Base-by-base conservation (phyloP, 2,113 vertebrate genomes). In the Arizona elegans region DNA sequence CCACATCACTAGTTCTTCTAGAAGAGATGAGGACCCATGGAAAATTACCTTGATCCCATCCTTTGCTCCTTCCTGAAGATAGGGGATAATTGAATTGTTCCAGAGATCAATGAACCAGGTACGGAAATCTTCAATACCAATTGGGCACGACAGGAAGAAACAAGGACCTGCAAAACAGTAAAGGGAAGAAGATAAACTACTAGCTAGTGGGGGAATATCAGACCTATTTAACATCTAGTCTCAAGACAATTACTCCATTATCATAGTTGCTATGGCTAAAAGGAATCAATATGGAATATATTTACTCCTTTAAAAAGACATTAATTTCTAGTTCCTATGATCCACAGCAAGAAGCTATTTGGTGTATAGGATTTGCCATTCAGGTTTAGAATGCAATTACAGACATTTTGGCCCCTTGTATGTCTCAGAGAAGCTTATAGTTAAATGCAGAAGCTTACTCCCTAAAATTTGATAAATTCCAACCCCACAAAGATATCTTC, bases 71-170 rank as follows among this genome's bases (percentile, higher is more conserved):
- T 99, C 99, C 95, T 99, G 99, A 86, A 99, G 98, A 94, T 99
- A 99, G 8, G 99, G 99, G 92, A 99, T 99, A 97, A 99, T 99
- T 53, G 99, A 99, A 93, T 99, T 99, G 94, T 99, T 99, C 99
- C 99, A 99, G 92, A 99, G 97, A 96, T 99, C 99, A 0, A 99
- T 99, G 97, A 99, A 99, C 99, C 99, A 99, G 95, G 98, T 98
- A 91, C 98, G 98, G 96, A 99, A 99, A 96, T 99, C 99, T 88
- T 98, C 97, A 92, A 99, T 98, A 65, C 99, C 98, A 21, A 99
- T 98, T 24, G 99, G 99, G 90, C 99, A 99, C 11, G 99, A 99
- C 52, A 99, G 97, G 96, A 99, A 99, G 97, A 99, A 99, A 96
- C 99, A 99, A 47, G 99, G 99, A 95, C 99, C 99, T 99, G 87